Evolutionary conservation across 2,113 vertebrate genomes (phyloP).

Genomic region (Amphiprion ocellaris): DNA sequence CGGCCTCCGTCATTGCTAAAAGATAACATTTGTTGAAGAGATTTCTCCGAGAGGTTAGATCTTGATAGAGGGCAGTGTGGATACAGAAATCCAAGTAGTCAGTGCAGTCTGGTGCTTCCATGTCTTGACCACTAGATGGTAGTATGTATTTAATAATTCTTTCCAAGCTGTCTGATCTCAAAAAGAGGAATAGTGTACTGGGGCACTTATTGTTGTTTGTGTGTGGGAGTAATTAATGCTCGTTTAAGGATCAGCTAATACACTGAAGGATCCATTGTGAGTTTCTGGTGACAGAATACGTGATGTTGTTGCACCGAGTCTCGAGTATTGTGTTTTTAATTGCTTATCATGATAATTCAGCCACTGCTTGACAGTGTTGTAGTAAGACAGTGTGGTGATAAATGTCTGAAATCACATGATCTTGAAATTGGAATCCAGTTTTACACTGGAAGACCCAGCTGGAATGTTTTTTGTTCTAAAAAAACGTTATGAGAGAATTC

Average conservation of each 20-base stretch:
- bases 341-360: neutral
- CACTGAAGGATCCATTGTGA: neutral
- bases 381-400: too few relatives aligned
- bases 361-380: neutral
- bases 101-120: constrained; percentile 15
- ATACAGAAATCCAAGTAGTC: neutral
- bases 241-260: neutral
- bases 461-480: too few relatives aligned
- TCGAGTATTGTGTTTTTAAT: neutral
- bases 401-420: neutral
- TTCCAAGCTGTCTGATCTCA: neutral
- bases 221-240: constrained; percentile 13
- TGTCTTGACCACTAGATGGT: constrained; percentile 60
- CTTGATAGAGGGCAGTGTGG: neutral
- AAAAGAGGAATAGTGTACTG: neutral
- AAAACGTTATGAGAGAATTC: too few relatives aligned
- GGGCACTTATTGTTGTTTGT: neutral
- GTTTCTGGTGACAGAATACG: neutral
- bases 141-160: constrained; percentile 35
- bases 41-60: neutral
- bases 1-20: neutral
- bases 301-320: neutral
- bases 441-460: neutral
- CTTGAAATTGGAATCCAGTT: neutral
- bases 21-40: neutral